These are phyloP conservation scores for Drosophila neotestacea DNA, from an alignment of 2,888 invertebrate genomes.

Conservation along the genomic window DNA sequence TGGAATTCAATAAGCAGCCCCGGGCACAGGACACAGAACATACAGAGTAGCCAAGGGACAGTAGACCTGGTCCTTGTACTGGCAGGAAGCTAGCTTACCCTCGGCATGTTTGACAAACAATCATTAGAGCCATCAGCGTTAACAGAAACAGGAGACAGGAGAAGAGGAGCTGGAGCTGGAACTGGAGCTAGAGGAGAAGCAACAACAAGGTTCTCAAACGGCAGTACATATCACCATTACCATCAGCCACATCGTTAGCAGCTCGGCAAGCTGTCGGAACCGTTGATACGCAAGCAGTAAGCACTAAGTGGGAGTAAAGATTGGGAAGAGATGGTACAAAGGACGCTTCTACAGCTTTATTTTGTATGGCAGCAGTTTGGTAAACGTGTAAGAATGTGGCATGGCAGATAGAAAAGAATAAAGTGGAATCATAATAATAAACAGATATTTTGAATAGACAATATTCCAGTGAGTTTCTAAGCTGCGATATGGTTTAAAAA, in stretches of 20 bases:
- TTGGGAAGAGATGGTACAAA: background rate
- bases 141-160: constrained; percentile 22
- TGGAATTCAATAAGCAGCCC: constrained; percentile 74
- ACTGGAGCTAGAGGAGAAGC: constrained; percentile 23
- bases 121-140: constrained; percentile 72
- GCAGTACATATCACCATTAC: constrained; percentile 49
- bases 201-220: constrained; percentile 26
- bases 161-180: constrained; percentile 14
- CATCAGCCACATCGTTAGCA: constrained; percentile 68
- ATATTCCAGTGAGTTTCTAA: background rate
- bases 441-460: constrained; percentile 10
- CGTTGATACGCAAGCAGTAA: constrained; percentile 17
- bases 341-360: constrained; percentile 27
- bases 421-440: constrained; percentile 21
- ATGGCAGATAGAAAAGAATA: constrained; percentile 4
- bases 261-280: constrained; percentile 42
- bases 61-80: background rate
- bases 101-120: constrained; percentile 73
- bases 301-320: constrained; percentile 4
- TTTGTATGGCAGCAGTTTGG: constrained; percentile 10
- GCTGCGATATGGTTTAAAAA: background rate
- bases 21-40: constrained; percentile 20
- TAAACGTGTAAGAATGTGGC: constrained; percentile 22
- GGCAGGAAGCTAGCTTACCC: constrained; percentile 28
- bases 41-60: constrained; percentile 22